Percentiles rank a stretch among this genome's conserved stretches.
phyloP scores from a whole-genome alignment of 2,888 invertebrate species.

The Drosophila paranaensis region DNA sequence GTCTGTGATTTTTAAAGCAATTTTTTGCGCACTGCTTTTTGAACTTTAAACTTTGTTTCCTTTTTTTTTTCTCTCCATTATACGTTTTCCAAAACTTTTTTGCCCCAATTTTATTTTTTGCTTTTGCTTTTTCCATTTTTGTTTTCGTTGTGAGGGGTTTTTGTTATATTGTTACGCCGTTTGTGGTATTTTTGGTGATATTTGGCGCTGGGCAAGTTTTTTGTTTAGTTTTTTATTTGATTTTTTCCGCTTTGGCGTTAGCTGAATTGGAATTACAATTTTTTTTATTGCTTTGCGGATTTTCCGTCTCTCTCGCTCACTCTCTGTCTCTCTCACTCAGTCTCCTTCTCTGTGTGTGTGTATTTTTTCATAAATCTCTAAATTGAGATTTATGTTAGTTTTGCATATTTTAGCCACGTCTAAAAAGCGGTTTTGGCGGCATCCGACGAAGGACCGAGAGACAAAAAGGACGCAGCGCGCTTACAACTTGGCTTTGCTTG shows the following conservation, averaged over 20 bases:
- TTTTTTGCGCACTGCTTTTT: slow-evolving; percentile 47
- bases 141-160: slow-evolving; percentile 48
- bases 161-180: slow-evolving; percentile 67
- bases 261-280: slow-evolving; percentile 76
- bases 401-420: slow-evolving; percentile 79
- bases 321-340: neutral
- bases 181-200: slow-evolving; percentile 74
- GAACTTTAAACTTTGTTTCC: slow-evolving; percentile 56
- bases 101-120: slow-evolving; percentile 11
- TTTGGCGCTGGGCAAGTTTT: slow-evolving; percentile 70
- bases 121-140: slow-evolving; percentile 2
- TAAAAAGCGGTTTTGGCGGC: slow-evolving; percentile 66
- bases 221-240: slow-evolving; percentile 32
- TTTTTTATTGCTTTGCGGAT: slow-evolving; percentile 71
- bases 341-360: slow-evolving; percentile 16
- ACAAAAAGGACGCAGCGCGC: slow-evolving; percentile 28
- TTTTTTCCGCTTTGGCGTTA: slow-evolving; percentile 42
- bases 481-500: slow-evolving; percentile 54
- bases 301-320: neutral
- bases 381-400: slow-evolving; percentile 81
- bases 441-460: slow-evolving; percentile 33
- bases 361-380: slow-evolving; percentile 78
- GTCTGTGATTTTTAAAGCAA: slow-evolving; percentile 57
- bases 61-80: slow-evolving; percentile 29
- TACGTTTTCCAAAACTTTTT: slow-evolving; percentile 23